phyloP scores from a whole-genome alignment of 2,888 invertebrate genomes.

The Agrochola lota region DNA sequence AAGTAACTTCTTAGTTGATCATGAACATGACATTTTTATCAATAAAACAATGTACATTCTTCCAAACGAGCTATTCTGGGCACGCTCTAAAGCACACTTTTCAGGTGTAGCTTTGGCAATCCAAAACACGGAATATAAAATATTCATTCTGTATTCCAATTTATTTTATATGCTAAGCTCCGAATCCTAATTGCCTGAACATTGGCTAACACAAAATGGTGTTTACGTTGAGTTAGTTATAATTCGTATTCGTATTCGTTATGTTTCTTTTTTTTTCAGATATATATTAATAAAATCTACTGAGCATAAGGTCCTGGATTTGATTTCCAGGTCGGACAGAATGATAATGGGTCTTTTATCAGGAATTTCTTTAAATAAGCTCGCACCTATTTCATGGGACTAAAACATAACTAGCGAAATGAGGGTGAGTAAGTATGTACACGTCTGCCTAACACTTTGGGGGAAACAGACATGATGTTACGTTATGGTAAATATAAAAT shows the following conservation, averaged over 20 bases:
- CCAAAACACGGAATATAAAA: background rate
- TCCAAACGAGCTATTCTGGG: background rate
- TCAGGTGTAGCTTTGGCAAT: background rate
- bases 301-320: background rate
- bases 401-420: too few relatives aligned
- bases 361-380: background rate
- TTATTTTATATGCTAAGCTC: background rate
- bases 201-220: background rate
- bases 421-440: too few relatives aligned
- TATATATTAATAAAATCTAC: background rate
- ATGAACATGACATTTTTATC: background rate
- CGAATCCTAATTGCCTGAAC: conserved; percentile 4
- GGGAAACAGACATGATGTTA: too few relatives aligned
- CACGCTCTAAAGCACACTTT: background rate
- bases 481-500: too few relatives aligned
- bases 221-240: background rate
- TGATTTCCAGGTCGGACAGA: background rate
- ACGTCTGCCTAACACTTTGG: too few relatives aligned
- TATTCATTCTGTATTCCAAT: background rate
- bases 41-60: background rate
- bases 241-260: background rate
- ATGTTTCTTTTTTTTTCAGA: too few relatives aligned
- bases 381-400: too few relatives aligned
- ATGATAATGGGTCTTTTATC: too few relatives aligned
- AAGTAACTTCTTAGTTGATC: background rate